These are phyloP conservation scores for Microchrysa polita DNA, from an alignment of 2,888 invertebrate genomes.

Conservation along the genomic window DNA sequence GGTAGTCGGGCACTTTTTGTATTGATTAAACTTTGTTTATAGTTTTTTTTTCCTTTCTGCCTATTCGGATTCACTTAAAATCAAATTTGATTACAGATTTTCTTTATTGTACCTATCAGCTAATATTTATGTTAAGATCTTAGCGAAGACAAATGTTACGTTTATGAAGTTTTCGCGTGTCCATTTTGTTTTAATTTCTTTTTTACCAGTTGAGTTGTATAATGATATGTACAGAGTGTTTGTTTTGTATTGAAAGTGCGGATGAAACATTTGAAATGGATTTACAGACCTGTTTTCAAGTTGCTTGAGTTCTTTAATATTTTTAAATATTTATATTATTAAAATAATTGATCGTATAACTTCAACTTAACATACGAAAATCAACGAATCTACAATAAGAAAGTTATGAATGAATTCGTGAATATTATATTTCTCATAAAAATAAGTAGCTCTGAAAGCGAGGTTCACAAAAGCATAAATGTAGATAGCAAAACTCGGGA, in stretches of 20 bases:
- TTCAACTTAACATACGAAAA: too few species aligned
- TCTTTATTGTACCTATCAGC: constrained; percentile 23
- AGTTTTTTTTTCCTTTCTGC: not conserved
- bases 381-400: too few species aligned
- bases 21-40: constrained; percentile 23
- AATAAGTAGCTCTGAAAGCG: not conserved
- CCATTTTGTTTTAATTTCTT: not conserved
- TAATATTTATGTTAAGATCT: not conserved
- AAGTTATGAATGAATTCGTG: too few species aligned
- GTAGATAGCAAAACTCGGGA: not conserved
- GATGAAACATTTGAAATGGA: not conserved
- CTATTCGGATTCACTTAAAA: not conserved
- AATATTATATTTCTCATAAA: not conserved
- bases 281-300: too few species aligned
- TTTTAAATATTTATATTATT: too few species aligned
- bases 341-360: too few species aligned
- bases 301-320: too few species aligned
- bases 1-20: constrained; percentile 41
- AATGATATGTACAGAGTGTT: constrained; percentile 35
- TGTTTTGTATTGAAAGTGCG: not conserved
- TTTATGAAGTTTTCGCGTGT: not conserved
- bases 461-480: not conserved
- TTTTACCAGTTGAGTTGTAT: too few species aligned
- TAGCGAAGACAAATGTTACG: not conserved
- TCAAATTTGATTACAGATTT: constrained; percentile 6